Conservation (phyloP, 2,113 vertebrate genomes). For the Camelus bactrianus region DNA sequence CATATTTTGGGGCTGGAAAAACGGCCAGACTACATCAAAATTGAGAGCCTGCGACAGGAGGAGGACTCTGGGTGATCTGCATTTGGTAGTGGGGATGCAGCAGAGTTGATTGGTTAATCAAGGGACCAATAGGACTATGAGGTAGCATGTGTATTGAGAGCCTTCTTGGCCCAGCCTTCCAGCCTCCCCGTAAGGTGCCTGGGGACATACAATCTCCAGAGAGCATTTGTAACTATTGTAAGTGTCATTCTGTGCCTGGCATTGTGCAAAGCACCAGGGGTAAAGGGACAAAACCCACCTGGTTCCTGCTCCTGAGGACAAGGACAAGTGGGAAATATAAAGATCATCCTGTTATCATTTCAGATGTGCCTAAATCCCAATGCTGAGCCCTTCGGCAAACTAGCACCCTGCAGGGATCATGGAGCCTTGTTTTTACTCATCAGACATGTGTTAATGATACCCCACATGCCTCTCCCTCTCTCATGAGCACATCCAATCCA, state of each 20-base stretch:
- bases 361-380: neutral
- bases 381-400: neutral
- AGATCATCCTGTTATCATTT: neutral
- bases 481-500: no score
- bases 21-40: neutral
- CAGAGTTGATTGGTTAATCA: neutral
- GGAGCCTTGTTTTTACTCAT: neutral
- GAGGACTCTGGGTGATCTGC: neutral
- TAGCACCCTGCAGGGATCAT: neutral
- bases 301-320: neutral
- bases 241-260: neutral
- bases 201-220: neutral
- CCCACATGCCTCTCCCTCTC: neutral
- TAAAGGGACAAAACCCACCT: neutral
- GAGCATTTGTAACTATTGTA: neutral
- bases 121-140: neutral
- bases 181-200: neutral
- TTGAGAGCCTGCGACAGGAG: neutral
- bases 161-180: neutral
- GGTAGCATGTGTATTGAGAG: neutral
- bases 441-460: neutral
- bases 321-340: neutral
- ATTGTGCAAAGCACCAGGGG: neutral
- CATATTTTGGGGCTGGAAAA: neutral
- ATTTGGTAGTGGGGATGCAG: no score